Percentiles rank a stretch among this genome's conserved stretches.
These are phyloP conservation scores for Acrobeloides nanus DNA, from an alignment of 2,888 invertebrate species.

Conservation along the genomic window DNA sequence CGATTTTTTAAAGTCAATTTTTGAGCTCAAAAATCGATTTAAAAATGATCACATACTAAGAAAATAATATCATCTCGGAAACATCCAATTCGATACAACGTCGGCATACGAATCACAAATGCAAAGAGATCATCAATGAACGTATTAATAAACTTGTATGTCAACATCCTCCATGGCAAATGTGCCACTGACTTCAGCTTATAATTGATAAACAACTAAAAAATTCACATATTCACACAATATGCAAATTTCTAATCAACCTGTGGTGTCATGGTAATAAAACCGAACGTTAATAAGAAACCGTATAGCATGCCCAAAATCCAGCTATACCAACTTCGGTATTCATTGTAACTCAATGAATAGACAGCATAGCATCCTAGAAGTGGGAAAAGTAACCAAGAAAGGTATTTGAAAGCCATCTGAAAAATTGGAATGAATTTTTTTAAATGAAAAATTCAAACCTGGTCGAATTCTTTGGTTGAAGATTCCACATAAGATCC, in stretches of 20 bases:
- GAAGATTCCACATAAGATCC: constrained; percentile 90
- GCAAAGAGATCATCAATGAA: constrained; percentile 99
- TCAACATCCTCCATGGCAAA: constrained; percentile 98
- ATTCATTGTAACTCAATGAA: constrained; percentile 86
- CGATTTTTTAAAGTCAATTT: neutral
- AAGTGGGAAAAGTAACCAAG: constrained; percentile 89
- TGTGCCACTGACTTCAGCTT: constrained; percentile 98
- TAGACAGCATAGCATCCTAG: constrained; percentile 87
- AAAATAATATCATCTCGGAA: constrained; percentile 98
- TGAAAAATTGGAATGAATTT: constrained; percentile 54
- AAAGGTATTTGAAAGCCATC: constrained; percentile 85
- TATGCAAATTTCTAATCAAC: constrained; percentile 6
- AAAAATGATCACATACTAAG: constrained; percentile 59
- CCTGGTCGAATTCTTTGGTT: constrained; percentile 79
- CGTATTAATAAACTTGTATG: constrained; percentile 89
- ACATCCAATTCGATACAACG: constrained; percentile 86
- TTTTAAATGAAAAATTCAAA: constrained; percentile 24
- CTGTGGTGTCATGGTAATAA: constrained; percentile 99
- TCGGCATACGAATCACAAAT: constrained; percentile 99
- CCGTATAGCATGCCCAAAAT: constrained; percentile 92
- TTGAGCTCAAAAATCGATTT: constrained; percentile 3
- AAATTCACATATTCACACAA: constrained; percentile 7
- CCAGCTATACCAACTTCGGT: constrained; percentile 99
- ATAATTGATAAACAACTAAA: constrained; percentile 86
- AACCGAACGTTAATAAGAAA: constrained; percentile 89